phyloP scores from a whole-genome alignment of 1,140 invertebrate genomes.

The Micrasema longulum region DNA sequence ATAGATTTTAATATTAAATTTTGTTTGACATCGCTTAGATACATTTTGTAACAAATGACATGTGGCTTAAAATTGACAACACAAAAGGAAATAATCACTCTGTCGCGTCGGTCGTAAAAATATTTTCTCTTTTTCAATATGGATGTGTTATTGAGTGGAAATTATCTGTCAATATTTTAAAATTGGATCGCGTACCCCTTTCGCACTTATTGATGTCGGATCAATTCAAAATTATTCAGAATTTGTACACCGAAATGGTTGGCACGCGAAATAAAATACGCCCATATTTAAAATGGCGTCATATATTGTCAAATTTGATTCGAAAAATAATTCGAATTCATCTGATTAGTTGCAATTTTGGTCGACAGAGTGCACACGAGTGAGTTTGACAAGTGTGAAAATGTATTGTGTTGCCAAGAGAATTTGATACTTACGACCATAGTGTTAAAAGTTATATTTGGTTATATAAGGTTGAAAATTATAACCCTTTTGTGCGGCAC shows the following conservation, averaged over 20 bases:
- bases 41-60: slow-evolving; percentile 47
- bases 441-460: neutral
- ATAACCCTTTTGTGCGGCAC: slow-evolving; percentile 41
- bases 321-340: slow-evolving; percentile 29
- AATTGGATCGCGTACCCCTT: slow-evolving; percentile 32
- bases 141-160: slow-evolving; percentile 50
- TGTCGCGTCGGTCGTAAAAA: slow-evolving; percentile 47
- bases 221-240: slow-evolving; percentile 15
- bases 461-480: neutral
- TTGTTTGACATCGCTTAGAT: too few relatives aligned
- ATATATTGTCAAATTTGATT: slow-evolving; percentile 31
- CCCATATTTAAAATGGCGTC: slow-evolving; percentile 37
- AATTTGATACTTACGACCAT: neutral
- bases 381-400: slow-evolving; percentile 4
- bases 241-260: slow-evolving; percentile 29
- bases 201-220: slow-evolving; percentile 2
- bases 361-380: slow-evolving; percentile 32
- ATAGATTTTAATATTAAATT: too few relatives aligned
- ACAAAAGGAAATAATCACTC: slow-evolving; percentile 44
- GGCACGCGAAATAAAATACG: slow-evolving; percentile 20
- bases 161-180: slow-evolving; percentile 49
- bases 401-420: neutral
- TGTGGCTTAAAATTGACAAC: slow-evolving; percentile 51
- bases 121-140: slow-evolving; percentile 44
- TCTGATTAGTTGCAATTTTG: slow-evolving; percentile 45